phyloP scores from a whole-genome alignment of 2,797 vertebrate species.

The Pipistrellus pygmaeus region DNA sequence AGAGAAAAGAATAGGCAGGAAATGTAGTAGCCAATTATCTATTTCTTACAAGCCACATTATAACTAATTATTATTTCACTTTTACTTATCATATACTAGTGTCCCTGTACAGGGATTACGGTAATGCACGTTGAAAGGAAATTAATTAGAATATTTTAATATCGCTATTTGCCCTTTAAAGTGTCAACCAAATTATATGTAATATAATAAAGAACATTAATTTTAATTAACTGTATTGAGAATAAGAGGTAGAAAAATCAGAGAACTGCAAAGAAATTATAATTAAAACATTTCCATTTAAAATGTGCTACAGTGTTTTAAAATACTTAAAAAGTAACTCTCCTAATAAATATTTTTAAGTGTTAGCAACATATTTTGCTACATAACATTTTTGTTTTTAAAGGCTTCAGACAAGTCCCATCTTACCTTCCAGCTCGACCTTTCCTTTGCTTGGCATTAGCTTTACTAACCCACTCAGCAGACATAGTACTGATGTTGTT shows the following conservation, averaged over 20 bases:
- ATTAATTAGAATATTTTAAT: no score
- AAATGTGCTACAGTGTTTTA: not conserved
- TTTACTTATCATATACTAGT: not conserved
- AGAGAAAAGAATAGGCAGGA: not conserved
- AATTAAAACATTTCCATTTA: not conserved
- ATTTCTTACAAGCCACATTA: not conserved
- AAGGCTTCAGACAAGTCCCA: not conserved
- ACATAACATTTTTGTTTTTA: not conserved
- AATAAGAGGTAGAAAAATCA: constrained; percentile 15
- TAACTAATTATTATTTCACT: not conserved
- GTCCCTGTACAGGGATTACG: no score
- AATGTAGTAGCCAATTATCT: not conserved
- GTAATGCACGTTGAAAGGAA: no score
- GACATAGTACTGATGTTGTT: constrained; percentile 99
- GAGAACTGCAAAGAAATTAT: constrained; percentile 42
- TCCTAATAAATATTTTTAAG: not conserved
- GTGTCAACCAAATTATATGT: not conserved
- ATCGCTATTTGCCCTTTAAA: no score
- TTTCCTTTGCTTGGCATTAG: constrained; percentile 98
- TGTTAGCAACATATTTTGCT: not conserved
- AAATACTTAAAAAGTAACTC: not conserved
- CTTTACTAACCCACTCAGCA: constrained; percentile 98
- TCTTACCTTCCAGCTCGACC: constrained; percentile 96
- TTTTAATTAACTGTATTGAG: not conserved
- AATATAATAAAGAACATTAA: constrained; percentile 10